Evolutionary conservation across 1,140 invertebrate genomes (phyloP).

Genomic region (Vanessa atalanta): DNA sequence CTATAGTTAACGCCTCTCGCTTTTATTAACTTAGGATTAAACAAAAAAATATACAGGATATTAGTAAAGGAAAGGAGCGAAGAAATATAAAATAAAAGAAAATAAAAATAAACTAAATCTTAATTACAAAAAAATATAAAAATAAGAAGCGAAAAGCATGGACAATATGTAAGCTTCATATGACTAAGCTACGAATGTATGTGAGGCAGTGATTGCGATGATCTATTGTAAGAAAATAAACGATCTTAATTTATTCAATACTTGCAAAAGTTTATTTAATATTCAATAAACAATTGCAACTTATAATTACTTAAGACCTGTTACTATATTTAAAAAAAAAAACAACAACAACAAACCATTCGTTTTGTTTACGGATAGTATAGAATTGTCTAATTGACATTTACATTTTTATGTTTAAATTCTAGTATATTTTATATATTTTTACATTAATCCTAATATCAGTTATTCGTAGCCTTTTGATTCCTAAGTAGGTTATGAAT

Average conservation of each 20-base stretch:
- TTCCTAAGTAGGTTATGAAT: too few relatives aligned
- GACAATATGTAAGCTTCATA: conserved; percentile 72
- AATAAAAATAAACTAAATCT: conserved; percentile 55
- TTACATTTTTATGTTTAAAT: too few relatives aligned
- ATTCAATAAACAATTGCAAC: conserved; percentile 4
- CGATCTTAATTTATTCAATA: conserved; percentile 27
- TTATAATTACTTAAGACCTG: too few relatives aligned
- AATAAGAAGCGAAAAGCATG: conserved; percentile 76
- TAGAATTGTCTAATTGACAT: too few relatives aligned
- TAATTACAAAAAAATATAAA: conserved; percentile 36
- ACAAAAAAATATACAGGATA: conserved; percentile 52
- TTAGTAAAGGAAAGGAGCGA: conserved; percentile 62
- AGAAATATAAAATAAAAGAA: conserved; percentile 57
- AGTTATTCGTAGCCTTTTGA: too few relatives aligned
- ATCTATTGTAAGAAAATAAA: conserved; percentile 50
- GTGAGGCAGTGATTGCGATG: conserved; percentile 79
- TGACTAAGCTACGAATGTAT: conserved; percentile 79
- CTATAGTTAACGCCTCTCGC: conserved; percentile 46
- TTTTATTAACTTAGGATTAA: conserved; percentile 43
- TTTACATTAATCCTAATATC: too few relatives aligned
- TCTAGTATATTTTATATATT: too few relatives aligned
- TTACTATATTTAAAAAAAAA: too few relatives aligned
- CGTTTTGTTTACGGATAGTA: too few relatives aligned
- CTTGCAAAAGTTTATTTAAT: conserved; percentile 33
- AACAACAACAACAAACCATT: too few relatives aligned